These are phyloP conservation scores for Ormyrus nitidulus DNA, from an alignment of 2,888 invertebrate genomes.

Conservation along the genomic window DNA sequence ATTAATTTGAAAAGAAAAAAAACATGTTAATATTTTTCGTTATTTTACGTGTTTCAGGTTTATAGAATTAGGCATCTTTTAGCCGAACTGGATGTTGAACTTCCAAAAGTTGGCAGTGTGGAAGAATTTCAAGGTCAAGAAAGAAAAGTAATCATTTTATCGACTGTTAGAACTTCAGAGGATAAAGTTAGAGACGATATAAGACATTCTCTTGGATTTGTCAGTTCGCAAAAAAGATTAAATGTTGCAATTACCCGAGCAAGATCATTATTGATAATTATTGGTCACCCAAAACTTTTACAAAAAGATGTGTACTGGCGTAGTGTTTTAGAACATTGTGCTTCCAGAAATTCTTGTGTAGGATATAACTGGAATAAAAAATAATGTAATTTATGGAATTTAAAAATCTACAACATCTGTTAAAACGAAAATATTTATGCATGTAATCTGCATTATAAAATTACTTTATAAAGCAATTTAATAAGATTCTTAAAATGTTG, in stretches of 20 bases:
- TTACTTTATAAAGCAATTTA: no score
- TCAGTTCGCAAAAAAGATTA: slow-evolving; percentile 85
- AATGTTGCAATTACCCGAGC: slow-evolving; percentile 94
- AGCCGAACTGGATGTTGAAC: slow-evolving; percentile 76
- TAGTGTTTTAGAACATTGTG: slow-evolving; percentile 80
- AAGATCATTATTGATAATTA: slow-evolving; percentile 85
- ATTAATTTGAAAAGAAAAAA: no score
- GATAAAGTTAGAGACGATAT: slow-evolving; percentile 75
- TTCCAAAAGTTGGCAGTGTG: slow-evolving; percentile 86
- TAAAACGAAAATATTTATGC: no score
- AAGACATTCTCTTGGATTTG: slow-evolving; percentile 82
- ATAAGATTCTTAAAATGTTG: no score
- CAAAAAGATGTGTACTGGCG: slow-evolving; percentile 83
- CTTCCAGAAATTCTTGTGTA: slow-evolving; percentile 81
- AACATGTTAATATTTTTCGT: no score
- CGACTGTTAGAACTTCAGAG: slow-evolving; percentile 80
- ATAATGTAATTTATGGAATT: not conserved
- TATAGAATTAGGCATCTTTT: slow-evolving; percentile 80
- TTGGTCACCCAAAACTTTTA: slow-evolving; percentile 89
- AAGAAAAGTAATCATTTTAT: slow-evolving; percentile 83
- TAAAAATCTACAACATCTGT: no score
- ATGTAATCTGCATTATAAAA: no score
- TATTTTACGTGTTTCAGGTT: slow-evolving; percentile 75
- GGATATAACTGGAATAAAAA: slow-evolving; percentile 78
- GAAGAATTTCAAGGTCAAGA: slow-evolving; percentile 94